These are phyloP conservation scores for Corynorhinus townsendii DNA, from an alignment of 2,113 vertebrate genomes.

Conservation along the genomic window DNA sequence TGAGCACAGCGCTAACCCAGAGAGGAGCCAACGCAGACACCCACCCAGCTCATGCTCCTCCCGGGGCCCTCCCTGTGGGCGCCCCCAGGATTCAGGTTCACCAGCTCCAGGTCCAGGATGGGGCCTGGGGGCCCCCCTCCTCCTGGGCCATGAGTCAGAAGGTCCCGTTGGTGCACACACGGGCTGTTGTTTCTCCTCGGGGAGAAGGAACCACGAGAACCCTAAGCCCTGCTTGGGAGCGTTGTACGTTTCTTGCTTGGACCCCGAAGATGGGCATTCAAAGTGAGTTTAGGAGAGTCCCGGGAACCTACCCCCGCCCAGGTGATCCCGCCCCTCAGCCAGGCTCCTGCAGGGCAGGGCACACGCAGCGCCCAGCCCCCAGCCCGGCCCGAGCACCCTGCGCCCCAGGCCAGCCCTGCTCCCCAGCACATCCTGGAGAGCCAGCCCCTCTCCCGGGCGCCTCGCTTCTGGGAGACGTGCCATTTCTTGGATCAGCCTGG, in stretches of 20 bases:
- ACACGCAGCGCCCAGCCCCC: accelerated
- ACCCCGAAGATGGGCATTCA: neutral
- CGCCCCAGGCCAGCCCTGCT: neutral
- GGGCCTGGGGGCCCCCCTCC: neutral
- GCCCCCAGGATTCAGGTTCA: accelerated
- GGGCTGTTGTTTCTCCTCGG: neutral
- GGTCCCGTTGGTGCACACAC: accelerated
- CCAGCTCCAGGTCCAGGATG: neutral
- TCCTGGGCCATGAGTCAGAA: neutral
- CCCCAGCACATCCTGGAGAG: neutral
- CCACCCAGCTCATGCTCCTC: accelerated
- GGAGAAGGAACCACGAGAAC: neutral
- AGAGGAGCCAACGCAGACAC: neutral
- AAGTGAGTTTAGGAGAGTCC: neutral
- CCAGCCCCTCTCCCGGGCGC: neutral
- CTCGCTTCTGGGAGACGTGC: neutral
- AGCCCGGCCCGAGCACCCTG: accelerated
- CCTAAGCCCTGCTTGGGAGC: neutral
- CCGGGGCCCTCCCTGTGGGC: no score
- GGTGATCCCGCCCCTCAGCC: accelerated
- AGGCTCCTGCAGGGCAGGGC: neutral
- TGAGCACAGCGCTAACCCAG: accelerated
- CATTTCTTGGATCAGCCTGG: constrained; percentile 28
- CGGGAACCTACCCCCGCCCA: neutral
- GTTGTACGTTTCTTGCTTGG: neutral